phyloP scores from a whole-genome alignment of 2,113 vertebrate species.

The Ramphastos sulfuratus region DNA sequence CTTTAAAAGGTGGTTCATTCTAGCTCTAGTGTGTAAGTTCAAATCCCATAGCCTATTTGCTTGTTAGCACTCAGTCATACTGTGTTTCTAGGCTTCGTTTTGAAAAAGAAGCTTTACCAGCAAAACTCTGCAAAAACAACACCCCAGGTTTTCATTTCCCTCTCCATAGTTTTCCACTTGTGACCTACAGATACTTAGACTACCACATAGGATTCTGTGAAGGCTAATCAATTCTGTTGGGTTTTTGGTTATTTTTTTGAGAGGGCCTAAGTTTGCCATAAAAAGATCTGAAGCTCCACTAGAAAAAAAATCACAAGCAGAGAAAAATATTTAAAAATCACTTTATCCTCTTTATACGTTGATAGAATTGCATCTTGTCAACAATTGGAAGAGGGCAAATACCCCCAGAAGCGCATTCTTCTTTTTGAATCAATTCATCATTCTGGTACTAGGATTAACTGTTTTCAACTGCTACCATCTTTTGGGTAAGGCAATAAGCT shows the following conservation, averaged over 20 bases:
- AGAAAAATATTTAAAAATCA: neutral
- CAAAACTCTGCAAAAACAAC: neutral
- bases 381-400: neutral
- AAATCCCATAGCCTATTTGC: neutral
- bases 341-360: neutral
- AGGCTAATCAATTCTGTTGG: neutral
- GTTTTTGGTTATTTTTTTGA: neutral
- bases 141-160: neutral
- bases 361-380: neutral
- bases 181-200: neutral
- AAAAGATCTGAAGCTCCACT: neutral
- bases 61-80: neutral
- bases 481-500: neutral
- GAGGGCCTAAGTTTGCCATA: neutral
- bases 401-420: neutral
- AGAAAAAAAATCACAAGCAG: neutral
- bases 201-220: neutral
- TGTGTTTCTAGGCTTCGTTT: neutral
- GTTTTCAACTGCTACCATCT: neutral
- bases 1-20: neutral
- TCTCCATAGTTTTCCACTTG: neutral
- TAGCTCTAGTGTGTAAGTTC: neutral
- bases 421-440: neutral
- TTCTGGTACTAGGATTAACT: neutral
- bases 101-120: neutral